phyloP scores from a whole-genome alignment of 2,888 invertebrate genomes.

The Eucera pruinosa region DNA sequence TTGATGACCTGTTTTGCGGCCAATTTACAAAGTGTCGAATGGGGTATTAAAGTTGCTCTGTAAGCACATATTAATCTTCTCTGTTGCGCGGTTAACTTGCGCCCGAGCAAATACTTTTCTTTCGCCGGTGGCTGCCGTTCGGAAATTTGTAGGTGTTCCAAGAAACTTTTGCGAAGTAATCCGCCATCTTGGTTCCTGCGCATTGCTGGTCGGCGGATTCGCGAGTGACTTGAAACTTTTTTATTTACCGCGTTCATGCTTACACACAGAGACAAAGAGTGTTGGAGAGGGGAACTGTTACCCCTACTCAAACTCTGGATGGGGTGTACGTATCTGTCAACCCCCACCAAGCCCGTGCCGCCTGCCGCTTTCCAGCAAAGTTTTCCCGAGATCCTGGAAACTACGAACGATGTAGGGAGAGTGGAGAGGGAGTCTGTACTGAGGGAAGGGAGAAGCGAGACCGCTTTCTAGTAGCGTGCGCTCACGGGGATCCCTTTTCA shows the following conservation, averaged over 20 bases:
- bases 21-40: not conserved
- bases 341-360: constrained; percentile 58
- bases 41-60: not conserved
- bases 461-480: constrained; percentile 59
- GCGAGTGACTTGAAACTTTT: constrained; percentile 75
- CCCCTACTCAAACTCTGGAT: constrained; percentile 67
- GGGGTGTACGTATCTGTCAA: constrained; percentile 65
- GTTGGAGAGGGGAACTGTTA: constrained; percentile 52
- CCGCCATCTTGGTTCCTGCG: constrained; percentile 80
- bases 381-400: constrained; percentile 76
- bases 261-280: constrained; percentile 60
- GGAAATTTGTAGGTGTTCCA: constrained; percentile 59
- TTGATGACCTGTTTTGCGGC: not conserved
- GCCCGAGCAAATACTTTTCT: constrained; percentile 45
- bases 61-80: constrained; percentile 35
- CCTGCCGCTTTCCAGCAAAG: constrained; percentile 74
- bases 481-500: constrained; percentile 70
- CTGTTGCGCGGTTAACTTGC: constrained; percentile 29
- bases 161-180: constrained; percentile 73
- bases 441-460: constrained; percentile 67
- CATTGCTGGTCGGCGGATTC: constrained; percentile 71
- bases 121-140: constrained; percentile 42
- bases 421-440: constrained; percentile 41
- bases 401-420: constrained; percentile 50
- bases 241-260: constrained; percentile 73